These are phyloP conservation scores for Nipponia nippon DNA, from an alignment of 2,113 vertebrate species.

Conservation along the genomic window DNA sequence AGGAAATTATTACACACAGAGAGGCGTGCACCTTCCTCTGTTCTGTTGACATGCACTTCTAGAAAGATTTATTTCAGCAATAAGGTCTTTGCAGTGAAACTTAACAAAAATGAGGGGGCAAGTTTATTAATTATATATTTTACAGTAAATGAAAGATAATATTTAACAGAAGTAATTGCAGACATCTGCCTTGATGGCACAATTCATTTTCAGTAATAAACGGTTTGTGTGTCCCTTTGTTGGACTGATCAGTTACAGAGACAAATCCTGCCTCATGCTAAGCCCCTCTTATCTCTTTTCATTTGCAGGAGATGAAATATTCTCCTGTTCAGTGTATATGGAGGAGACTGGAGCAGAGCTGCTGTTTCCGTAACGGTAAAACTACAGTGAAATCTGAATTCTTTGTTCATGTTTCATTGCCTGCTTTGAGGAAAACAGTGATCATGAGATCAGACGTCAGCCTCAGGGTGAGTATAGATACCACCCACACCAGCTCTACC, in stretches of 20 bases:
- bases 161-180: conserved; percentile 75
- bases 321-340: not conserved
- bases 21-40: not conserved
- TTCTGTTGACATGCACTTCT: not conserved
- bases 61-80: conserved; percentile 63
- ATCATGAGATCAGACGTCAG: not conserved
- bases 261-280: not conserved
- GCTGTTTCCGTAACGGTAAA: not conserved
- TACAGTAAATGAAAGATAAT: conserved; percentile 68
- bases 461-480: not conserved
- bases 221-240: conserved; percentile 26
- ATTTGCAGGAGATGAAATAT: conserved; percentile 42
- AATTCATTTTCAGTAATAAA: conserved; percentile 59
- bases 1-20: not conserved
- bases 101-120: conserved; percentile 21
- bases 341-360: not conserved
- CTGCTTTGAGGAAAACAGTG: not conserved
- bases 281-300: conserved; percentile 25
- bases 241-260: conserved; percentile 40
- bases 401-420: conserved; percentile 12
- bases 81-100: conserved; percentile 53
- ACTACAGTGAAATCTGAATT: not conserved
- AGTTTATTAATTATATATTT: conserved; percentile 76
- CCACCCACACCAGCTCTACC: not conserved
- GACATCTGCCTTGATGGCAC: conserved; percentile 32